A percentile compares a stretch with the other conserved stretches of the same genome.
phyloP scores from a whole-genome alignment of 2,888 invertebrate genomes.

The Drosophila bunnanda region DNA sequence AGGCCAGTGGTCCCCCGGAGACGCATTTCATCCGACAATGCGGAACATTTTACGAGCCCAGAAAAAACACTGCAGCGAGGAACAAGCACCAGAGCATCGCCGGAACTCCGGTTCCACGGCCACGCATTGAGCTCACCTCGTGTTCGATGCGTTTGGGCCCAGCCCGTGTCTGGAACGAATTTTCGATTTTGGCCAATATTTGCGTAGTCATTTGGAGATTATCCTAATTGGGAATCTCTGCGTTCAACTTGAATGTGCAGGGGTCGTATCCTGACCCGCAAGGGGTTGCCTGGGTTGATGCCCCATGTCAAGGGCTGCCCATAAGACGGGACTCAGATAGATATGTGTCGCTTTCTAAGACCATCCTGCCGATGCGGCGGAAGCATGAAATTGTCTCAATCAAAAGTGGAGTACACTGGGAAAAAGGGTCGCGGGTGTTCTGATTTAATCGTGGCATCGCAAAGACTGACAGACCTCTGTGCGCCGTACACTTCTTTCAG shows the following conservation, averaged over 20 bases:
- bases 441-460: not conserved
- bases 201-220: conserved; percentile 84
- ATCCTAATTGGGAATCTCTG: conserved; percentile 83
- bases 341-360: conserved; percentile 18
- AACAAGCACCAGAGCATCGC: not conserved
- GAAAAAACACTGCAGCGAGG: conserved; percentile 38
- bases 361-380: conserved; percentile 33
- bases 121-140: conserved; percentile 44
- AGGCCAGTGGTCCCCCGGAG: conserved; percentile 64
- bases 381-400: conserved; percentile 57
- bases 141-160: conserved; percentile 58
- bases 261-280: conserved; percentile 4
- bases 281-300: conserved; percentile 42
- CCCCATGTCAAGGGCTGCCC: conserved; percentile 36
- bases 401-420: conserved; percentile 45
- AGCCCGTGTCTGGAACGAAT: conserved; percentile 70
- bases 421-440: conserved; percentile 22
- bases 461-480: not conserved
- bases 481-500: not conserved
- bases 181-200: conserved; percentile 83
- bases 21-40: conserved; percentile 74
- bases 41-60: conserved; percentile 68
- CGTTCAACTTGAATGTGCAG: conserved; percentile 32
- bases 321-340: conserved; percentile 43
- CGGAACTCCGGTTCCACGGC: conserved; percentile 16